Evolutionary conservation across 35 echinoderm and acorn worm genomes (phyloP).

Genomic region (Anneissia japonica): DNA sequence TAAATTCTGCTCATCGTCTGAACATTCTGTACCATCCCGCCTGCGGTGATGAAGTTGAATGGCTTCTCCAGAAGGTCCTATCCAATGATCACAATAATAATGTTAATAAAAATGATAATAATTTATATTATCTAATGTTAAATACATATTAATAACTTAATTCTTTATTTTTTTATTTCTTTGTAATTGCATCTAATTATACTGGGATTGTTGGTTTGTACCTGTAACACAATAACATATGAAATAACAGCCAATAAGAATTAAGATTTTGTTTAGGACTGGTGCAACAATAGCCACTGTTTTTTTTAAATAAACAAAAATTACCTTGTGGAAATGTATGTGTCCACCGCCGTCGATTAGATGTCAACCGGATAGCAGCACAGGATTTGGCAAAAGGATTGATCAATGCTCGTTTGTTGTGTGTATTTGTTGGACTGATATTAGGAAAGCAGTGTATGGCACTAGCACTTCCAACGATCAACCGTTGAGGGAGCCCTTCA

Average conservation of each 20-base stretch:
- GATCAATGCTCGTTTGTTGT: slow-evolving; percentile 20
- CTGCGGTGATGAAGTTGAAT: slow-evolving; percentile 26
- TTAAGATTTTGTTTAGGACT: too few species aligned
- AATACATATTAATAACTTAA: not conserved
- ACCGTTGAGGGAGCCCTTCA: slow-evolving; percentile 3
- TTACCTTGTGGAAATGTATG: slow-evolving; percentile 91
- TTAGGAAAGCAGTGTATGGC: not conserved
- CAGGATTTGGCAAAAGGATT: slow-evolving; percentile 73
- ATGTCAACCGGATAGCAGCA: slow-evolving; percentile 55
- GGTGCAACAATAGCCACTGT: too few species aligned
- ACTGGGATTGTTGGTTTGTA: too few species aligned
- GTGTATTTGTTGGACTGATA: slow-evolving; percentile 6
- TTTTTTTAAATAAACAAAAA: too few species aligned
- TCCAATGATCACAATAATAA: not conserved
- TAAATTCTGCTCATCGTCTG: not conserved
- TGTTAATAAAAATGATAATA: not conserved
- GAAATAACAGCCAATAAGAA: too few species aligned
- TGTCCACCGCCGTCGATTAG: slow-evolving; percentile 75
- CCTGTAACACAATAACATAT: too few species aligned
- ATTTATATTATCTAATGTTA: not conserved
- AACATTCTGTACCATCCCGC: not conserved
- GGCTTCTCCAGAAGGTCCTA: slow-evolving; percentile 19
- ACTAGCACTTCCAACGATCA: slow-evolving; percentile 33
- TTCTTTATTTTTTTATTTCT: not conserved
- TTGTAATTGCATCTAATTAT: too few species aligned